Evolutionary conservation across 2,113 vertebrate genomes (phyloP).

Genomic region (Osmerus eperlanus): DNA sequence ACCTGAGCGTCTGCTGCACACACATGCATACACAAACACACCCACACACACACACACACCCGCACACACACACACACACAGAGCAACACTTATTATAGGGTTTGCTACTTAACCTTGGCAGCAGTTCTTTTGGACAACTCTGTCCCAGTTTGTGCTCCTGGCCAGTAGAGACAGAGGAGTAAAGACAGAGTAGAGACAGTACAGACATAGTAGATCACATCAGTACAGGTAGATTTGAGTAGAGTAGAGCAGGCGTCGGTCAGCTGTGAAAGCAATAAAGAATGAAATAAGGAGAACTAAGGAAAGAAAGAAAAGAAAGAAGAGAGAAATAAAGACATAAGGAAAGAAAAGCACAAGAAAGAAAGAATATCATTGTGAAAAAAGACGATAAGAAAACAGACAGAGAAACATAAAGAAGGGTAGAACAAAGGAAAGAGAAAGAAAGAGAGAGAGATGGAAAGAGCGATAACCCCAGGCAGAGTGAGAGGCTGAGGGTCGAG

Average conservation of each 20-base stretch:
- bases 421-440: slow-evolving; percentile 4
- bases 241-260: too few relatives aligned
- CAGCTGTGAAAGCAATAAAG: slow-evolving; percentile 3
- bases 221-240: too few relatives aligned
- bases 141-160: slow-evolving; percentile 13
- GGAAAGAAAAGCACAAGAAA: slow-evolving; percentile 10
- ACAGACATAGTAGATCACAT: too few relatives aligned
- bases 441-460: not conserved
- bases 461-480: slow-evolving; percentile 22
- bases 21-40: slow-evolving; percentile 12
- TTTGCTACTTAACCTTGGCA: slow-evolving; percentile 76
- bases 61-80: slow-evolving; percentile 30
- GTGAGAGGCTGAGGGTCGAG: slow-evolving; percentile 58
- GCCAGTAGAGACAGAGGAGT: slow-evolving; percentile 1
- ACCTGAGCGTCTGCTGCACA: slow-evolving; percentile 65
- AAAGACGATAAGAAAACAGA: slow-evolving; percentile 4
- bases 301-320: slow-evolving; percentile 1
- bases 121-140: slow-evolving; percentile 40
- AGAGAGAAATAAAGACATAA: not conserved
- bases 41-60: slow-evolving; percentile 18
- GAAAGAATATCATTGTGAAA: slow-evolving; percentile 5
- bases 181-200: too few relatives aligned
- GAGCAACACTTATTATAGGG: slow-evolving; percentile 58
- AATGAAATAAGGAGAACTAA: not conserved
- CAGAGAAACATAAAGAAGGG: not conserved